Conservation (phyloP, 2,113 vertebrate genomes). For the Amia ocellicauda region DNA sequence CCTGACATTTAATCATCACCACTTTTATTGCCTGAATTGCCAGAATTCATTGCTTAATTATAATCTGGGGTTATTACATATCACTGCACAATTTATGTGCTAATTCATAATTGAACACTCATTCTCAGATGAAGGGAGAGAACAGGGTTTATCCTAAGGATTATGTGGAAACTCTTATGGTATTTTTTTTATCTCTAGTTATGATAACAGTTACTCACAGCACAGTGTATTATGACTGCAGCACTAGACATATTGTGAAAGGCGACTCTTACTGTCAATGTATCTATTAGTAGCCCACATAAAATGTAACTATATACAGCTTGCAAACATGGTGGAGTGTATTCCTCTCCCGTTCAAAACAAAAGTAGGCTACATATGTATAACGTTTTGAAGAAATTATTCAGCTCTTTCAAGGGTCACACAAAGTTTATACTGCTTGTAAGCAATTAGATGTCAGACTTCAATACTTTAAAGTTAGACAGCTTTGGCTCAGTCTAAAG, state of each 20-base stretch:
- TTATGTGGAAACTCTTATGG: constrained; percentile 16
- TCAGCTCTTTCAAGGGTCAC: too few relatives aligned
- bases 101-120: constrained; percentile 23
- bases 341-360: constrained; percentile 23
- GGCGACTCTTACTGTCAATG: constrained; percentile 24
- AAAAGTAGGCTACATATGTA: constrained; percentile 5
- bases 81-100: constrained; percentile 12
- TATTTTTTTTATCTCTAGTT: too few relatives aligned
- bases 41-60: constrained; percentile 25
- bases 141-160: constrained; percentile 22
- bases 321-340: constrained; percentile 37
- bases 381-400: constrained; percentile 11
- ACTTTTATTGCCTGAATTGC: constrained; percentile 3
- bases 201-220: constrained; percentile 27
- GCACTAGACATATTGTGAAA: constrained; percentile 5
- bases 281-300: constrained; percentile 22
- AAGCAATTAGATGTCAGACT: neutral
- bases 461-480: neutral
- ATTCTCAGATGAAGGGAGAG: constrained; percentile 25
- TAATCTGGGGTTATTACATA: constrained; percentile 22
- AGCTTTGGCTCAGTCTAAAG: neutral
- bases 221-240: constrained; percentile 26
- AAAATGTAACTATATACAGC: constrained; percentile 18
- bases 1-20: constrained; percentile 12
- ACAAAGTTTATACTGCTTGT: too few relatives aligned